Evolutionary conservation across 2,113 vertebrate genomes (phyloP).

Genomic region (Dermatemys mawii): DNA sequence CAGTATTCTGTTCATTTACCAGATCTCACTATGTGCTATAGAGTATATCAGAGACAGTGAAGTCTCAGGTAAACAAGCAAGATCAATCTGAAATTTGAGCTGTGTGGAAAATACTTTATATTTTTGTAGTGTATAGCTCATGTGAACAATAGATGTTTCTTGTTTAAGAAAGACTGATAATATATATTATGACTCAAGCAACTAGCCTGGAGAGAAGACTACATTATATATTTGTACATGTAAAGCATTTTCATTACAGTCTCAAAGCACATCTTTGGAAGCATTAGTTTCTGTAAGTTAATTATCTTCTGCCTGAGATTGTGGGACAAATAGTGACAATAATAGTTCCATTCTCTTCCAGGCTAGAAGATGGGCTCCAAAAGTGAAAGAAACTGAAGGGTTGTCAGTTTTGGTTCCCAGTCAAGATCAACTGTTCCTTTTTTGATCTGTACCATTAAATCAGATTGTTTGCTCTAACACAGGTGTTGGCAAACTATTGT

Average conservation of each 20-base stretch:
- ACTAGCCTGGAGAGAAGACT: background rate
- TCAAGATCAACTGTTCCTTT: background rate
- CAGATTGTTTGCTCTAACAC: background rate
- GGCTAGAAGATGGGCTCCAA: background rate
- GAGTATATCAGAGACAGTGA: accelerated
- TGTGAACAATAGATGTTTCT: background rate
- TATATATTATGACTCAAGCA: background rate
- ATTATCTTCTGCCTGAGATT: background rate
- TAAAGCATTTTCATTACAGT: background rate
- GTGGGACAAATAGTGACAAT: background rate
- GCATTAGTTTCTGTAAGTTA: background rate
- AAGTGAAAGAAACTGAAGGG: background rate
- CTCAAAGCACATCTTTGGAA: background rate
- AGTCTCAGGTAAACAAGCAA: background rate
- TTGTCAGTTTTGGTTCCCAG: background rate
- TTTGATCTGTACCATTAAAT: background rate
- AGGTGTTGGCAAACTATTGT: no score
- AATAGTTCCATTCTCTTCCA: background rate
- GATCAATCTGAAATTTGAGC: background rate
- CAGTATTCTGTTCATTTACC: background rate
- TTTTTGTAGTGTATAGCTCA: background rate
- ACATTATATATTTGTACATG: background rate
- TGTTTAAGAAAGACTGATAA: background rate
- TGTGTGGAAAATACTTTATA: background rate
- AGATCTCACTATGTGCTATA: background rate